Evolutionary conservation across 2,797 vertebrate genomes (phyloP), one percentile per base, ranked within the genome.

Genomic region (Urophycis tenuis): DNA sequence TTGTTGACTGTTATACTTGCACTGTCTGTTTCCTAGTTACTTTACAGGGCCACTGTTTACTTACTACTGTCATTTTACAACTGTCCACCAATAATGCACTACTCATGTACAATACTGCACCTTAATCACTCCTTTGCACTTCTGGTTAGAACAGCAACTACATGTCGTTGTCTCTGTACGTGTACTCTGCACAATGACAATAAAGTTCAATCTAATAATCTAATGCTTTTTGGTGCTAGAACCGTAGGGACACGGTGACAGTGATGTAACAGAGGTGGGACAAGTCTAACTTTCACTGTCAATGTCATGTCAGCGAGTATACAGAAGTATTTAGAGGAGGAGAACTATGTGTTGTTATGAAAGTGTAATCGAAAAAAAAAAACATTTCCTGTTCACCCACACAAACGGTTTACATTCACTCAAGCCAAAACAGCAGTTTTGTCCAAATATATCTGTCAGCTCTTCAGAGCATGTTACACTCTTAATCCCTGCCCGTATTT

Each of bases 341-440:
- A 64, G 12, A 11, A 15, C 11, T n/a, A 67, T 67, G 8, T 29
- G 60, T 29, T 53, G 45, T 53, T 19, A 17, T 6, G 45, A 53
- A 22, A 22, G 0, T 19, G 19, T 53, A 22, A 53, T 4, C 19
- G 45, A 53, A 53, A 36, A 36, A 45, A 17, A 22, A 39, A 39
- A 39, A 11, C 11, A 39, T 41, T 41, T 41, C 17, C 39, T 41
- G 22, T 17, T 70, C n/a, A 30, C 19, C 1, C 8, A 14, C 31
- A 33, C 15, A 31, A n/a, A 25, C 19, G 25, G 39, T 9, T 64
- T 36, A 34, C 64, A 29, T 69, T 69, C 64, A 79, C 85, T 75
- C 73, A 81, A 85, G 74, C 79, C 83, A 71, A 75, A 83, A 79
- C 80, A 78, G 81, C 87, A 83, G 83, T 87, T 88, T 81, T 86